Conservation (phyloP, 2,113 vertebrate species). For the Aplodontia rufa region DNA sequence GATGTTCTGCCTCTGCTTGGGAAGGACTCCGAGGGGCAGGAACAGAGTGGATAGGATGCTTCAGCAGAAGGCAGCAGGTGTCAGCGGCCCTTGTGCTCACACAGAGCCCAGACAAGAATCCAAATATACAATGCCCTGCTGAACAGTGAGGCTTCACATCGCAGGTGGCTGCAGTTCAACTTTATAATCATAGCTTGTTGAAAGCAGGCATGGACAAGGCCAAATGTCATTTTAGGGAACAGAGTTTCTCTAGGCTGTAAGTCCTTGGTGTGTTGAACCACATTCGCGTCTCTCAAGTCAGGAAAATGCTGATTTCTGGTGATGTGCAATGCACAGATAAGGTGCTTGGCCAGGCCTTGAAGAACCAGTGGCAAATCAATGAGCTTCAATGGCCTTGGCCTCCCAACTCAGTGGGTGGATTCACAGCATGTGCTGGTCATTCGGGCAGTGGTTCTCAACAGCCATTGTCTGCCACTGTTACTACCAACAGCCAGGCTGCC, state of each 20-base stretch:
- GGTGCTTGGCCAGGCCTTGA: too few relatives aligned
- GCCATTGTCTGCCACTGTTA: accelerated
- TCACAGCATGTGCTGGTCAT: background rate
- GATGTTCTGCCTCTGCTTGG: background rate
- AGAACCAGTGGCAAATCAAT: background rate
- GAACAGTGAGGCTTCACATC: background rate
- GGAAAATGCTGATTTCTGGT: background rate
- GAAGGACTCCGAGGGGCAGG: too few relatives aligned
- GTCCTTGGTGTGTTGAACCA: background rate
- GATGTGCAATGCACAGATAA: too few relatives aligned
- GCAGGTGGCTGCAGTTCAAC: background rate
- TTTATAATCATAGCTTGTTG: background rate
- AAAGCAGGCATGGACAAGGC: background rate
- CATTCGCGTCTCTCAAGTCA: background rate
- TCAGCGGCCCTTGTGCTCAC: accelerated
- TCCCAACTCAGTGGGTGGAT: too few relatives aligned
- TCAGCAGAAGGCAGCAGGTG: background rate
- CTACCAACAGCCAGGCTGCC: too few relatives aligned
- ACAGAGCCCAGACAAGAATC: background rate
- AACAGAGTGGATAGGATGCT: accelerated
- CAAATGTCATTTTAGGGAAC: background rate
- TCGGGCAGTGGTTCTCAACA: too few relatives aligned
- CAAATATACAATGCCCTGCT: accelerated
- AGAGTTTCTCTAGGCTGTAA: background rate
- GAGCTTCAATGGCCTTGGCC: background rate